A percentile compares a stretch with the other conserved stretches of the same genome.
Conservation (phyloP, 2,797 vertebrate species). For the Knipowitschia caucasica region DNA sequence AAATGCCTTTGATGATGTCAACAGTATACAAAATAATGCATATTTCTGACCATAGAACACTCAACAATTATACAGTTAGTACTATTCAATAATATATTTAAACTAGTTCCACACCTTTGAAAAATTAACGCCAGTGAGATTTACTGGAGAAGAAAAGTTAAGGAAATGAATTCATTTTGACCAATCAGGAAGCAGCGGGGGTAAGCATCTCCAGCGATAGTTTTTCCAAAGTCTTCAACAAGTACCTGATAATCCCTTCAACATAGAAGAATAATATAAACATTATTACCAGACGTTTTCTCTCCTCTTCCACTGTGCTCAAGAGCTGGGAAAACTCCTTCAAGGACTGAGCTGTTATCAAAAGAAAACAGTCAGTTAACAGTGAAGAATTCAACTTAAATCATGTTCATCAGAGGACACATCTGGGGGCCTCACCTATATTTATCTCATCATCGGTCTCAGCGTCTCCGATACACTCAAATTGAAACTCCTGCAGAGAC, state of each 20-base stretch:
- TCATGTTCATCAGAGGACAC: neutral
- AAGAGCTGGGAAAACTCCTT: slow-evolving; percentile 96
- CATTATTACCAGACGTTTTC: slow-evolving; percentile 87
- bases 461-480: slow-evolving; percentile 96
- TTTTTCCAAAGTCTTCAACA: too few species aligned
- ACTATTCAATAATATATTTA: too few species aligned
- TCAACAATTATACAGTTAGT: too few species aligned
- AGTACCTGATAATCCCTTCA: too few species aligned
- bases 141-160: too few species aligned
- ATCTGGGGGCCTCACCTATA: slow-evolving; percentile 79
- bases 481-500: slow-evolving; percentile 95
- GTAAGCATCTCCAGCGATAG: too few species aligned
- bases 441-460: slow-evolving; percentile 98
- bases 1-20: slow-evolving; percentile 1
- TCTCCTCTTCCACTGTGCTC: slow-evolving; percentile 94
- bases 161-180: too few species aligned
- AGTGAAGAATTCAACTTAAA: slow-evolving; percentile 4
- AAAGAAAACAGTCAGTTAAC: neutral
- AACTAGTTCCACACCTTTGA: too few species aligned
- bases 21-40: too few species aligned
- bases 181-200: too few species aligned
- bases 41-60: too few species aligned
- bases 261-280: neutral
- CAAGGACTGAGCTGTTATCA: slow-evolving; percentile 87
- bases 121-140: too few species aligned